A percentile compares a stretch with the other conserved stretches of the same genome.
Conservation (phyloP, 2,888 invertebrate species). For the Halictus quadricinctus region DNA sequence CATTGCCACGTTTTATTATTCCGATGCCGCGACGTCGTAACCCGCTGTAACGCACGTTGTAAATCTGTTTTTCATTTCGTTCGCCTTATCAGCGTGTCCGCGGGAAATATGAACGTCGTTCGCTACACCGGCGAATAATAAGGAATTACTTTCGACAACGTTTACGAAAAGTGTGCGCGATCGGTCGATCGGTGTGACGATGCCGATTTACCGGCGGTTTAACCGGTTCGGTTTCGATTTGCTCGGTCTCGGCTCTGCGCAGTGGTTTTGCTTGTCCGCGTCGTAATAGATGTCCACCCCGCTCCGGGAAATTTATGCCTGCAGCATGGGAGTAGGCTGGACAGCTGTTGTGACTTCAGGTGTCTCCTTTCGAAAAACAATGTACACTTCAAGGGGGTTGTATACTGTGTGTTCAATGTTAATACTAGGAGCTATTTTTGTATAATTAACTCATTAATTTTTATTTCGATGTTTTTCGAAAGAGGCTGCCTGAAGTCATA, state of each 20-base stretch:
- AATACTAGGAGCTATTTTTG: too few relatives aligned
- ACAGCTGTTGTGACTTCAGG: neutral
- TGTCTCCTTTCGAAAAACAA: too few relatives aligned
- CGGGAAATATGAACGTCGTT: neutral
- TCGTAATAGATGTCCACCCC: neutral
- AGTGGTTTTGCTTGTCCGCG: neutral
- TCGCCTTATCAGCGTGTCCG: neutral
- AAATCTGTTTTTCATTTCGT: constrained; percentile 25
- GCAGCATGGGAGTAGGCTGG: neutral
- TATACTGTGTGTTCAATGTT: too few relatives aligned
- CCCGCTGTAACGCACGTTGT: neutral
- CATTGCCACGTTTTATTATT: constrained; percentile 13
- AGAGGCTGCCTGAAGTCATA: too few relatives aligned
- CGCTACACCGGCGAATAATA: neutral
- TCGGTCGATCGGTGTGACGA: neutral
- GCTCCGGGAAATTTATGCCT: neutral
- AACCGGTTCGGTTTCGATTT: neutral
- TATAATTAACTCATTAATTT: too few relatives aligned
- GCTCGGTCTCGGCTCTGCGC: neutral
- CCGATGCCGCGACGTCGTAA: neutral
- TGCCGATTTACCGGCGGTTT: neutral
- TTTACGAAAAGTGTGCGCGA: neutral
- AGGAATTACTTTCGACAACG: neutral
- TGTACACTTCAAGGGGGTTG: too few relatives aligned
- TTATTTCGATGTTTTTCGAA: too few relatives aligned